Evolutionary conservation across 2,113 vertebrate genomes (phyloP).

Genomic region (Damaliscus lunatus): DNA sequence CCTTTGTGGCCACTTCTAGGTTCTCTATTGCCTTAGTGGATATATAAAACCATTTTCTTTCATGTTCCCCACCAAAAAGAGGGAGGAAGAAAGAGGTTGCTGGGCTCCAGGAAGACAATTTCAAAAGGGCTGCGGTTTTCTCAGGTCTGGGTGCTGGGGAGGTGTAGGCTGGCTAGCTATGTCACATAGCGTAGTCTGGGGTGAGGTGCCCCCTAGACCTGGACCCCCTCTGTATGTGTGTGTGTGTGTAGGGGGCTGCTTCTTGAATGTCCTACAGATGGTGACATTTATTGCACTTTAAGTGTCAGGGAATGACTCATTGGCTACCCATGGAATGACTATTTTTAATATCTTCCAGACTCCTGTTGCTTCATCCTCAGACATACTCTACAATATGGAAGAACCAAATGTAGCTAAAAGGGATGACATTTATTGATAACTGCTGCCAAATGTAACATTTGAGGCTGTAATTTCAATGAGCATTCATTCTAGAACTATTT

Average conservation of each 20-base stretch:
- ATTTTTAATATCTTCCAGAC: background rate
- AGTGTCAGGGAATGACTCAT: background rate
- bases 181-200: background rate
- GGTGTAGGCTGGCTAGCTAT: background rate
- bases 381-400: background rate
- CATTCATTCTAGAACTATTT: background rate
- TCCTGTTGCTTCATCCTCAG: background rate
- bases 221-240: background rate
- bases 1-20: background rate
- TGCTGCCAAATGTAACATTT: background rate
- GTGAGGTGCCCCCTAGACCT: background rate
- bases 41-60: background rate
- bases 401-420: background rate
- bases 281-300: slow-evolving; percentile 16
- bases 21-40: background rate
- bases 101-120: background rate
- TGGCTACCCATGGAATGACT: background rate
- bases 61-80: background rate
- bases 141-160: background rate
- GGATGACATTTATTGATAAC: background rate
- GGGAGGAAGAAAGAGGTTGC: background rate
- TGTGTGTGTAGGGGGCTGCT: background rate
- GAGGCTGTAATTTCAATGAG: background rate
- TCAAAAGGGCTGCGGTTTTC: background rate
- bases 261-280: background rate